phyloP scores from a whole-genome alignment of 2,797 vertebrate genomes.

The Gorsachius magnificus region DNA sequence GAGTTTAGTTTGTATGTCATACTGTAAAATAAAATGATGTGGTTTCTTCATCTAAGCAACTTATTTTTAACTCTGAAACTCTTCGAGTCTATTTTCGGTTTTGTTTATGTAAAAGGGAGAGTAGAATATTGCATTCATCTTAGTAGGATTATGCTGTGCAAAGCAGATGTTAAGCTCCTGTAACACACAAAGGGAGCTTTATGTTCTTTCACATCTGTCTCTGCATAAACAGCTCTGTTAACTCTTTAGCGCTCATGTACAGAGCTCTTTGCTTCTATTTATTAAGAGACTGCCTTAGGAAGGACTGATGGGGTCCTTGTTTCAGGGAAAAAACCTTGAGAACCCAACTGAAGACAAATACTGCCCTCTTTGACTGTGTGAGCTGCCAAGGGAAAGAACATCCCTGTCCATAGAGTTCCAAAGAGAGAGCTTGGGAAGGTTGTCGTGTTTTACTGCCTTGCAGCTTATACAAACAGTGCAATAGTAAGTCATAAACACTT shows the following conservation, averaged over 20 bases:
- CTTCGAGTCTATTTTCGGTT: conserved; percentile 19
- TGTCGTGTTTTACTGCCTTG: background rate
- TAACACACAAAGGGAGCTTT: conserved; percentile 63
- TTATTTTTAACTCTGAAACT: conserved; percentile 50
- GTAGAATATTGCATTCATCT: conserved; percentile 52
- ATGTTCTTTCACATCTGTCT: conserved; percentile 68
- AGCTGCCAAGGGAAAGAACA: background rate
- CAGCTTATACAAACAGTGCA: background rate
- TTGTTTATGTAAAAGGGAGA: conserved; percentile 36
- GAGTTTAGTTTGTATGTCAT: background rate
- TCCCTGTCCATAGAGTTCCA: background rate
- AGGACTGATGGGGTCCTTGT: background rate
- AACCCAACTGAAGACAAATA: background rate
- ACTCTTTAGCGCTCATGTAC: conserved; percentile 11
- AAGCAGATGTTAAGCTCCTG: conserved; percentile 70
- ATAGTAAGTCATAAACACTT: background rate
- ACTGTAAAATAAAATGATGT: background rate
- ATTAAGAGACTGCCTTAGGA: background rate
- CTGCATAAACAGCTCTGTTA: conserved; percentile 63
- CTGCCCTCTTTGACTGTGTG: background rate
- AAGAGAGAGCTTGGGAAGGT: background rate
- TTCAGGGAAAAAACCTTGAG: fast-evolving
- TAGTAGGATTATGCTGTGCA: conserved; percentile 60
- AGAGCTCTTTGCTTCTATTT: background rate
- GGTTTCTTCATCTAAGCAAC: conserved; percentile 9